Conservation (phyloP, 2,797 vertebrate genomes). For the Oryzias sinensis region DNA sequence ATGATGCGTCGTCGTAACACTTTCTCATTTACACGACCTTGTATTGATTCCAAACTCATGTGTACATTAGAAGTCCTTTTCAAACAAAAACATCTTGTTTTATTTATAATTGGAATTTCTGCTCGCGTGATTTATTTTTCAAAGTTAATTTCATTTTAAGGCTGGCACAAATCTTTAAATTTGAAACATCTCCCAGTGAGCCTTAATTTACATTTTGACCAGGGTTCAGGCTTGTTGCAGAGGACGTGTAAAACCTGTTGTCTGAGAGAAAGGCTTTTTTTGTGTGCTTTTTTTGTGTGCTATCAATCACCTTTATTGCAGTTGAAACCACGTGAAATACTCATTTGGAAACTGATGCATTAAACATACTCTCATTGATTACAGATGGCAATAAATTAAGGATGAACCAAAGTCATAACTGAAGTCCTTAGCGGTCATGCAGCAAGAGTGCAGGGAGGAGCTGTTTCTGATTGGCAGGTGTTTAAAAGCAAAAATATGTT, state of each 20-base stretch:
- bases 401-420: neutral
- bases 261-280: constrained; percentile 10
- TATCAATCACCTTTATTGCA: constrained; percentile 35
- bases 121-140: no score
- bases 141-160: no score
- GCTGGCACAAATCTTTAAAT: neutral
- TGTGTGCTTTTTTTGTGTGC: neutral
- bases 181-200: constrained; percentile 3
- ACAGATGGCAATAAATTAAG: constrained; percentile 25
- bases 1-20: no score
- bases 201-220: constrained; percentile 40
- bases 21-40: no score
- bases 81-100: no score
- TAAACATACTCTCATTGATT: constrained; percentile 52
- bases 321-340: constrained; percentile 25
- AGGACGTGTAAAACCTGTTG: constrained; percentile 28
- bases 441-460: no score
- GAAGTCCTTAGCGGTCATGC: constrained; percentile 6
- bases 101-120: no score
- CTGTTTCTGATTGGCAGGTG: neutral
- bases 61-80: no score
- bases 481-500: neutral
- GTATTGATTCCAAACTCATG: no score
- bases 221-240: constrained; percentile 10
- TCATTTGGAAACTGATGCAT: constrained; percentile 36